These are phyloP conservation scores for Thunnus albacares DNA, from an alignment of 2,797 vertebrate species.

Conservation along the genomic window DNA sequence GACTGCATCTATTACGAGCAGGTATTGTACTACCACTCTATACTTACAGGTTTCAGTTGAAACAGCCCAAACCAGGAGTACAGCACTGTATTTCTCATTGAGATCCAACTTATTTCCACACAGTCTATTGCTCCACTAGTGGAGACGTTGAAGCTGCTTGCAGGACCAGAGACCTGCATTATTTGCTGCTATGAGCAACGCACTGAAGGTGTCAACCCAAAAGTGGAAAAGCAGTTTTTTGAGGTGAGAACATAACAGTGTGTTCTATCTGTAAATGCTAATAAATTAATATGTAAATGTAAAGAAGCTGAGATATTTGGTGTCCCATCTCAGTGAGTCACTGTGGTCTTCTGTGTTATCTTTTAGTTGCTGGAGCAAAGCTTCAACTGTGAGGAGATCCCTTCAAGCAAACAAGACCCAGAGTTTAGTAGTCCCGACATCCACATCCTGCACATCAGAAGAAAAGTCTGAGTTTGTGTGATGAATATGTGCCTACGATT, in stretches of 20 bases:
- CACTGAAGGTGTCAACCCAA: slow-evolving; percentile 94
- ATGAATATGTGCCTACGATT: neutral
- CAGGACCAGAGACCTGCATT: slow-evolving; percentile 90
- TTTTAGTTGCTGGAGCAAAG: slow-evolving; percentile 90
- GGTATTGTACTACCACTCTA: slow-evolving; percentile 78
- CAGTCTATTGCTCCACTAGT: slow-evolving; percentile 94
- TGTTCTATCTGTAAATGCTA: neutral
- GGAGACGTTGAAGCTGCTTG: slow-evolving; percentile 92
- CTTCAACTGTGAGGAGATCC: slow-evolving; percentile 91
- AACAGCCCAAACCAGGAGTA: neutral
- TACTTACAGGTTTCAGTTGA: neutral
- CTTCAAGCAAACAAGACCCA: slow-evolving; percentile 92
- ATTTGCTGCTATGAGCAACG: slow-evolving; percentile 98
- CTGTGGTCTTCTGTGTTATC: slow-evolving; percentile 32
- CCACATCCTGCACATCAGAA: slow-evolving; percentile 88
- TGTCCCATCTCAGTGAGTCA: neutral
- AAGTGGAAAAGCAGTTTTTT: slow-evolving; percentile 94
- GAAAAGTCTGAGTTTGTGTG: slow-evolving; percentile 56
- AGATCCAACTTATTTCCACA: slow-evolving; percentile 32
- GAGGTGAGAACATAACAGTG: slow-evolving; percentile 84
- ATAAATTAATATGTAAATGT: neutral
- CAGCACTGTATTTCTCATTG: neutral
- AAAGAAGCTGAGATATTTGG: neutral
- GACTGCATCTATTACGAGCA: slow-evolving; percentile 99
- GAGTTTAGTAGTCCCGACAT: slow-evolving; percentile 96